These are phyloP conservation scores for Heliconius congener DNA, from an alignment of 1,140 invertebrate species.

Conservation along the genomic window DNA sequence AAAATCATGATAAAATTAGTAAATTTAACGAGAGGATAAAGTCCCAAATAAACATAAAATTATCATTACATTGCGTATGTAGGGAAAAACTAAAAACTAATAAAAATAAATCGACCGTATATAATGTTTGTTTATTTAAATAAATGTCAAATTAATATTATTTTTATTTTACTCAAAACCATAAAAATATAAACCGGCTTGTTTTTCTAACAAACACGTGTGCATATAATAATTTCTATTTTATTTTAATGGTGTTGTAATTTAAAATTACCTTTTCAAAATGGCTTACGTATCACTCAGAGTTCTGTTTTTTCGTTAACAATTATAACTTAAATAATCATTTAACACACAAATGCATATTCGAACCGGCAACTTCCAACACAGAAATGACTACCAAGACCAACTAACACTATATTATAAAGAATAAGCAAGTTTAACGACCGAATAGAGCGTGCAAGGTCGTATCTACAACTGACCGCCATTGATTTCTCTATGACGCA, in stretches of 20 bases:
- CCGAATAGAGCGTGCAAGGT: conserved; percentile 15
- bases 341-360: background rate
- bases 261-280: too few relatives aligned
- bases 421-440: background rate
- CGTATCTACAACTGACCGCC: conserved; percentile 69
- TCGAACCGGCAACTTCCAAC: background rate
- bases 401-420: background rate
- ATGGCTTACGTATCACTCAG: too few relatives aligned
- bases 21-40: background rate
- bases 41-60: background rate
- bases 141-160: conserved; percentile 4
- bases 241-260: too few relatives aligned
- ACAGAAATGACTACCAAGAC: background rate
- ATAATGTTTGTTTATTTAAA: conserved; percentile 13
- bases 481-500: conserved; percentile 70
- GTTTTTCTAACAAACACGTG: too few relatives aligned
- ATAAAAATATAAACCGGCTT: background rate
- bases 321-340: too few relatives aligned
- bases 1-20: background rate
- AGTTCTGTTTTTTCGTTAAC: too few relatives aligned
- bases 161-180: background rate
- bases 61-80: background rate
- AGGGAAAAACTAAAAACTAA: conserved; percentile 2
- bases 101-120: background rate
- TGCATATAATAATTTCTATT: too few relatives aligned